Evolutionary conservation across 1,140 invertebrate genomes (phyloP), one percentile per base, ranked within the genome.

Genomic region (Orchestia grillus): DNA sequence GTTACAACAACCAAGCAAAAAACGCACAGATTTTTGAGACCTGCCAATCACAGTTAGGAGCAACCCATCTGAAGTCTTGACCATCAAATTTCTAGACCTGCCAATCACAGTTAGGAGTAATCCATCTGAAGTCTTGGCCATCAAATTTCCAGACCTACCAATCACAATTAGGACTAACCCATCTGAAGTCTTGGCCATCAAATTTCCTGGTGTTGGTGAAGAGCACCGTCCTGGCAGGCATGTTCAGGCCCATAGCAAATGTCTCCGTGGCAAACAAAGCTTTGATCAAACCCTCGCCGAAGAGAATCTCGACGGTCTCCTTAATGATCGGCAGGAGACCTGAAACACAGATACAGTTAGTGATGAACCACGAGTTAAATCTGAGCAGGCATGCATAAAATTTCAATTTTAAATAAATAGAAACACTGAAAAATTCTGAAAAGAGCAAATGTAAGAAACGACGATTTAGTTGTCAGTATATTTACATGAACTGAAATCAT

Each of bases 221-320:
- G 0, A 99, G 97, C 0, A 99, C 99, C 0, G 99, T 99, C 97
- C 99, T 98, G 0, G 99, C 99, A 45, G 99, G 99, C 99, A 99
- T 99, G 98, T 99, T 99, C 0, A 99, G 97, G 11, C 99, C 99
- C 99, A 99, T 99, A 16, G 99, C 99, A 98, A 99, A 99, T 23
- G 99, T 99, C 98, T 99, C 99, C 0, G 99, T 99, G 0, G 99
- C 99, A 98, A 99, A 99, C 0, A 99, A 97, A 0, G 99, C 99
- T 98, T 99, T 99, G 77, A 99, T 98, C 23, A 99, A 98, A 43
- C 99, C 99, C 98, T 99, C 99, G 0, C 99, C 98, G 97, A 99
- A 99, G 28, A 99, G 98, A 97, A 99, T 99, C 98, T 99, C 99
- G 95, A 99, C 99, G 0, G 99, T 99, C 98, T 99, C 99, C 97